phyloP scores from a whole-genome alignment of 2,888 invertebrate genomes.

The Paralinhomoeus sp. region DNA sequence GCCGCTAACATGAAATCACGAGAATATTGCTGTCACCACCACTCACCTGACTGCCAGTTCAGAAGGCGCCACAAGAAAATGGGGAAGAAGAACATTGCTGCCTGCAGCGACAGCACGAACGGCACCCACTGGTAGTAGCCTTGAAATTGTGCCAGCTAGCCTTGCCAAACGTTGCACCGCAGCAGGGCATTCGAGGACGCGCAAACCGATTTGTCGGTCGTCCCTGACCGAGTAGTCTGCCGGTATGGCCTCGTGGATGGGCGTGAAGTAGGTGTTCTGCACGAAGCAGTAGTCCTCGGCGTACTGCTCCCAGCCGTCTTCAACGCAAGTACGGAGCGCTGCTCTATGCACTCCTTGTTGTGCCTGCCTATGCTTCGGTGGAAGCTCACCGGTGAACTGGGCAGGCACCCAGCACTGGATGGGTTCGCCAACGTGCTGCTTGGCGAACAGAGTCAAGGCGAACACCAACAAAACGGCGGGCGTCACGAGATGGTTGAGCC shows the following conservation, averaged over 20 bases:
- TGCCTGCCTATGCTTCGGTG: too few relatives aligned
- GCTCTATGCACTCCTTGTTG: too few relatives aligned
- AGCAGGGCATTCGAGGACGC: background rate
- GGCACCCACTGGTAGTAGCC: constrained; percentile 28
- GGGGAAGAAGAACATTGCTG: constrained; percentile 32
- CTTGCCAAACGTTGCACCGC: background rate
- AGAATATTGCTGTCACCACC: background rate
- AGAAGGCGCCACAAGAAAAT: constrained; percentile 31
- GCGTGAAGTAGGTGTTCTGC: constrained; percentile 21
- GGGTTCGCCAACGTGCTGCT: constrained; percentile 24
- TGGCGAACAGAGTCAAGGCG: constrained; percentile 22
- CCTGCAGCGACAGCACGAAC: constrained; percentile 29
- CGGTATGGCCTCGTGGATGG: constrained; percentile 19
- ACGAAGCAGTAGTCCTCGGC: constrained; percentile 25
- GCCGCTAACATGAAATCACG: background rate
- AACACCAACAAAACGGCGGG: constrained; percentile 22
- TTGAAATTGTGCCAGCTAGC: constrained; percentile 4
- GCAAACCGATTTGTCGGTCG: constrained; percentile 14
- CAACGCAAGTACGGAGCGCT: too few relatives aligned
- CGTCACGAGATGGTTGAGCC: constrained; percentile 4
- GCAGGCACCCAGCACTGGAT: constrained; percentile 26
- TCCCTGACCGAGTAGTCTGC: constrained; percentile 14
- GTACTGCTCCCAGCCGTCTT: constrained; percentile 24
- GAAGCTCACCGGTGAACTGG: constrained; percentile 14
- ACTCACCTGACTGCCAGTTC: constrained; percentile 25